Conservation (phyloP, 2,113 vertebrate species). For the Hemibagrus wyckioides region DNA sequence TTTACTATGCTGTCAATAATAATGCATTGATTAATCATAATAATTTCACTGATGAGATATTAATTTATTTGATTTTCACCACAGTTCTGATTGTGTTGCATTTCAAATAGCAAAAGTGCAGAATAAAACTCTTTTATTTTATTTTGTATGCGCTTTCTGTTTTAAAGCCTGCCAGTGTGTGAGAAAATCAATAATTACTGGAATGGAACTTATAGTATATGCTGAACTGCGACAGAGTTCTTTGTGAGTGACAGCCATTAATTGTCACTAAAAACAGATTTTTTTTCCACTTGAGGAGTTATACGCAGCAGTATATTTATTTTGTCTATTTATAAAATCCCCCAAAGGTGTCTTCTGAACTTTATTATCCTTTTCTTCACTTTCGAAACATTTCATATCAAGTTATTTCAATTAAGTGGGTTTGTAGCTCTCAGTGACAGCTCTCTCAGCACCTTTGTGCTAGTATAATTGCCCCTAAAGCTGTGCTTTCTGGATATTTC, state of each 20-base stretch:
- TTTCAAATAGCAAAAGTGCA: background rate
- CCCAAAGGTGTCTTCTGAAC: background rate
- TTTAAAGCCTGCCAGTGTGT: background rate
- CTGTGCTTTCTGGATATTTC: background rate
- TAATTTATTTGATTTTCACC: background rate
- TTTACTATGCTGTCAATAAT: background rate
- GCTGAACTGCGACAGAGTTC: background rate
- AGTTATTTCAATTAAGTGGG: background rate
- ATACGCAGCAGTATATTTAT: background rate
- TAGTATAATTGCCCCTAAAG: conserved; percentile 9
- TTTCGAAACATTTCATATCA: background rate
- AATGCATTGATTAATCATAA: background rate
- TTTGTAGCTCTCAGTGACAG: background rate
- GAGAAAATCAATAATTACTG: background rate
- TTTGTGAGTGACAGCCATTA: background rate
- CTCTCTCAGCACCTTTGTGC: conserved; percentile 6
- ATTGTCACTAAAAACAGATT: background rate
- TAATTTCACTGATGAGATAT: background rate
- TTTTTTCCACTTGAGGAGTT: background rate
- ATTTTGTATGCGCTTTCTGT: background rate
- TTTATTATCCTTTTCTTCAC: background rate
- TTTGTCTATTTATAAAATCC: background rate
- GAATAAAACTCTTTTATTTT: background rate
- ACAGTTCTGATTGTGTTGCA: background rate
- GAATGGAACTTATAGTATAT: background rate